These are phyloP conservation scores for Lathamus discolor DNA, from an alignment of 2,113 vertebrate species.

Conservation along the genomic window DNA sequence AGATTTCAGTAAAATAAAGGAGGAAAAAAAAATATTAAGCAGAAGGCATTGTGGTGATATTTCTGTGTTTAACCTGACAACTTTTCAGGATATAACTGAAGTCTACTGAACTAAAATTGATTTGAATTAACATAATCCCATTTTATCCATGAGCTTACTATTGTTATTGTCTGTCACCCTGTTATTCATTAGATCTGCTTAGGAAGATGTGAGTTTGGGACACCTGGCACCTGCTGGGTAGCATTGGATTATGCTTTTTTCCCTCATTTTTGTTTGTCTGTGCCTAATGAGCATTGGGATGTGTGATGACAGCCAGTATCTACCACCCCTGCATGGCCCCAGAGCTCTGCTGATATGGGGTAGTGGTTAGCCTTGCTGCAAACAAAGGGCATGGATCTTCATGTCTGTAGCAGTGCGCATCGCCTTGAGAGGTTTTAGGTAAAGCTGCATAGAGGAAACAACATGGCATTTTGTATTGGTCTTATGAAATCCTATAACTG, in stretches of 20 bases:
- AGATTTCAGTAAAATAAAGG: not conserved
- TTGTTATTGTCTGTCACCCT: not conserved
- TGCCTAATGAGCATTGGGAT: not conserved
- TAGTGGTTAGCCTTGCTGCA: not conserved
- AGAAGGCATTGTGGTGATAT: not conserved
- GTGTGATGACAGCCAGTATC: not conserved
- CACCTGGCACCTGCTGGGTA: not conserved
- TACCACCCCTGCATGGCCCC: not conserved
- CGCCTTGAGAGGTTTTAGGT: not conserved
- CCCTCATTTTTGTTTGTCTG: not conserved
- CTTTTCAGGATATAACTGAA: not conserved
- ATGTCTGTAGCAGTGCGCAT: not conserved
- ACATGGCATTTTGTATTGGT: not conserved
- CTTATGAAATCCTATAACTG: not conserved
- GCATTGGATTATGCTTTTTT: not conserved
- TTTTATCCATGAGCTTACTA: not conserved
- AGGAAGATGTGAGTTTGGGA: not conserved
- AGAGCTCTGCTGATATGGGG: not conserved
- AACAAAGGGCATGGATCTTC: not conserved
- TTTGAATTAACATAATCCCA: slow-evolving; percentile 31
- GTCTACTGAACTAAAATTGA: not conserved
- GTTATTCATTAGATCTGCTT: slow-evolving; percentile 11
- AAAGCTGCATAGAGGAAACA: not conserved
- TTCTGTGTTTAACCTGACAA: slow-evolving; percentile 28
- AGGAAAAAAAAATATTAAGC: not conserved